phyloP scores from a whole-genome alignment of 2,113 vertebrate genomes.

The Triplophysa dalaica region DNA sequence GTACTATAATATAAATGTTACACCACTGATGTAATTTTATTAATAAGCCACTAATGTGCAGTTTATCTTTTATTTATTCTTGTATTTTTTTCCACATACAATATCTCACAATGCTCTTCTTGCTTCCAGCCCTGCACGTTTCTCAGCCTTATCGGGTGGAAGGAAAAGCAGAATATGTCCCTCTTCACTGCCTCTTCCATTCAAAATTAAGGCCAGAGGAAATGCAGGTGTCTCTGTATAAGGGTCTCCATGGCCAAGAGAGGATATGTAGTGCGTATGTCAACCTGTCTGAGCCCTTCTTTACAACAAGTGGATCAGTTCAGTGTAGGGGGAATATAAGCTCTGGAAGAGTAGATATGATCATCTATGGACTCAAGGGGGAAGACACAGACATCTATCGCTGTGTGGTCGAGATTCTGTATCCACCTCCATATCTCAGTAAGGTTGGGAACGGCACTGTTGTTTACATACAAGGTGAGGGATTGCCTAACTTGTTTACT shows the following conservation, averaged over 20 bases:
- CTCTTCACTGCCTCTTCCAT: slow-evolving; percentile 54
- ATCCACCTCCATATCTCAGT: slow-evolving; percentile 64
- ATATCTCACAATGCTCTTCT: background rate
- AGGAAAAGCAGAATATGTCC: slow-evolving; percentile 50
- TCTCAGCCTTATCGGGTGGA: slow-evolving; percentile 63
- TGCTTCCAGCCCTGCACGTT: slow-evolving; percentile 59
- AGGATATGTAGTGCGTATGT: slow-evolving; percentile 56
- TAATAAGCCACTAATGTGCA: background rate
- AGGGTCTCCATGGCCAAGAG: slow-evolving; percentile 52
- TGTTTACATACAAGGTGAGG: slow-evolving; percentile 65
- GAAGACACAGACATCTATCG: slow-evolving; percentile 69
- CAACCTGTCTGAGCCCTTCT: slow-evolving; percentile 34
- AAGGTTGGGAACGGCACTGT: slow-evolving; percentile 66
- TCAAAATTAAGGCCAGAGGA: slow-evolving; percentile 29
- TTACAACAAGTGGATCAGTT: slow-evolving; percentile 26
- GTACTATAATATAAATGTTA: background rate
- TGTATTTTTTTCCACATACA: background rate
- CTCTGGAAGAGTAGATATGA: slow-evolving; percentile 60
- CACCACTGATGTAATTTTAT: background rate
- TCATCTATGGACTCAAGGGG: slow-evolving; percentile 58
- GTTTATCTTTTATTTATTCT: background rate
- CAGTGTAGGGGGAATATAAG: slow-evolving; percentile 53
- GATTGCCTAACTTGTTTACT: background rate
- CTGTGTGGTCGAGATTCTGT: slow-evolving; percentile 63
- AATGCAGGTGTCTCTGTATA: slow-evolving; percentile 60